Percentiles rank a stretch among this genome's conserved stretches.
phyloP scores from a whole-genome alignment of 2,113 vertebrate species.

The Carlito syrichta region DNA sequence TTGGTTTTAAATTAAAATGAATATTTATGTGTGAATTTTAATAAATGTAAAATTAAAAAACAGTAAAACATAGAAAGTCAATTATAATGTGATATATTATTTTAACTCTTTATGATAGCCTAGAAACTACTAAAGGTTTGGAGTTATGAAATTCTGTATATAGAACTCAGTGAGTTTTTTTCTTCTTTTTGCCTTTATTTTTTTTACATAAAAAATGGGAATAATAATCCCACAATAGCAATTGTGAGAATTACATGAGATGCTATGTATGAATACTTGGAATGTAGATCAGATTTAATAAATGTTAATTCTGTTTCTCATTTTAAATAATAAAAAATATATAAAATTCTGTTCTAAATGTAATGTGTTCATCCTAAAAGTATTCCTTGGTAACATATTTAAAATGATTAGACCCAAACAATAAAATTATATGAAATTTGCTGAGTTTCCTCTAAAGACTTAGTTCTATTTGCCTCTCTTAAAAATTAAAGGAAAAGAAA shows the following conservation, averaged over 20 bases:
- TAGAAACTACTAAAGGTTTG: background rate
- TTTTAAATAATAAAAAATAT: constrained; percentile 8
- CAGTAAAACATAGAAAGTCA: constrained; percentile 6
- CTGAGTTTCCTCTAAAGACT: background rate
- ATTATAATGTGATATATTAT: background rate
- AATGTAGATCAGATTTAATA: background rate
- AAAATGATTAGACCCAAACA: constrained; percentile 17
- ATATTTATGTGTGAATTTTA: constrained; percentile 22
- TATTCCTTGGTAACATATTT: constrained; percentile 3
- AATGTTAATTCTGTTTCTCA: background rate
- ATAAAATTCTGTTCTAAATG: constrained; percentile 23
- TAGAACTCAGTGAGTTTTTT: background rate
- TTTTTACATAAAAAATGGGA: background rate
- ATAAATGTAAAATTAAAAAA: constrained; percentile 36
- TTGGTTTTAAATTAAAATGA: constrained; percentile 44
- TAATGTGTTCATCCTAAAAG: constrained; percentile 6
- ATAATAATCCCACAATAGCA: background rate
- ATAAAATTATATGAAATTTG: background rate
- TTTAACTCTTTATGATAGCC: background rate
- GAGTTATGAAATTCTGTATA: background rate
- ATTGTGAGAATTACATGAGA: background rate
- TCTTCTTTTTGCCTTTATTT: background rate
- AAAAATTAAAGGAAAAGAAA: constrained; percentile 23
- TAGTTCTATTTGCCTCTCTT: background rate
- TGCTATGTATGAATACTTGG: background rate